Percentiles rank a stretch among this genome's conserved stretches.
phyloP scores from a whole-genome alignment of 2,113 vertebrate genomes.

The Bubalus kerabau region DNA sequence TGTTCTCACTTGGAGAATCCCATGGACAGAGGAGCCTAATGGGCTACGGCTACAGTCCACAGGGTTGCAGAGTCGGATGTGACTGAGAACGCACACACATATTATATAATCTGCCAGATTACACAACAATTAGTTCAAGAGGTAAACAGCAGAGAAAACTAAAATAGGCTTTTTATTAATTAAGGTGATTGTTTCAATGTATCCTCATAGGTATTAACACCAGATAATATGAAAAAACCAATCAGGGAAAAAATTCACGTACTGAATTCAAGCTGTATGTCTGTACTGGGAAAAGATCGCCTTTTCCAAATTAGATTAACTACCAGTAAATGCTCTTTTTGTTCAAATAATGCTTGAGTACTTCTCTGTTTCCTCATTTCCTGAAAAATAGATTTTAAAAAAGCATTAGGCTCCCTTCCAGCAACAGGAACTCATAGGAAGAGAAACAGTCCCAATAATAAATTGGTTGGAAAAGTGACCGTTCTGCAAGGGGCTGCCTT shows the following conservation, averaged over 20 bases:
- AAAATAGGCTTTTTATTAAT: background rate
- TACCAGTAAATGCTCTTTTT: background rate
- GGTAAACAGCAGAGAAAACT: background rate
- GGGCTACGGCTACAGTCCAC: background rate
- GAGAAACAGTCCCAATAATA: no score
- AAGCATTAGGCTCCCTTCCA: background rate
- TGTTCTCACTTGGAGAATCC: background rate
- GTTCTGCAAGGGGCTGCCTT: rapidly evolving
- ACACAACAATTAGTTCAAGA: background rate
- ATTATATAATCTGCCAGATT: background rate
- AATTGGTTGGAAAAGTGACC: background rate
- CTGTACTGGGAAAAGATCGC: rapidly evolving
- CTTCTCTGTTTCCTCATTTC: background rate
- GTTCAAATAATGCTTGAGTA: background rate
- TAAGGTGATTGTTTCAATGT: background rate
- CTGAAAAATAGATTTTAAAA: background rate
- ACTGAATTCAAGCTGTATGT: background rate
- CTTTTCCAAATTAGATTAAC: background rate
- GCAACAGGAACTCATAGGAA: background rate
- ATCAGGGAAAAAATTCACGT: no score
- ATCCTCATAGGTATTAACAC: background rate
- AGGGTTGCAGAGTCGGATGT: background rate
- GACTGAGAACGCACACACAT: rapidly evolving
- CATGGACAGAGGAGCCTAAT: background rate
- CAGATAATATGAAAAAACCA: background rate